Evolutionary conservation across 1,140 invertebrate genomes (phyloP).

Genomic region (Pachypsylla venusta): DNA sequence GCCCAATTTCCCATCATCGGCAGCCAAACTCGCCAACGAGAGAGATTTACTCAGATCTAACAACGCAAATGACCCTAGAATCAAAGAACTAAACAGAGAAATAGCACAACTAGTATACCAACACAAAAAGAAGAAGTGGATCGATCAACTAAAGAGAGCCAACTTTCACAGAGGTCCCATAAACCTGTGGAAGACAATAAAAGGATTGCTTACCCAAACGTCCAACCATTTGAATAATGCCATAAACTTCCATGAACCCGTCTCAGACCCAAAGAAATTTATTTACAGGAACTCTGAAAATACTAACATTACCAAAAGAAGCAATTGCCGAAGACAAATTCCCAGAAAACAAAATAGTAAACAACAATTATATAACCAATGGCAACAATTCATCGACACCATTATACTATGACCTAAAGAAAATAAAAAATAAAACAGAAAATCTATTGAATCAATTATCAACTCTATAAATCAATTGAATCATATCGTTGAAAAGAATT

Average conservation of each 20-base stretch:
- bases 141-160: background rate
- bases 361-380: no score
- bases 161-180: background rate
- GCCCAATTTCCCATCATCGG: background rate
- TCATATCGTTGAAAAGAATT: no score
- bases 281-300: no score
- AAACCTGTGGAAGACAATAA: background rate
- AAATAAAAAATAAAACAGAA: no score
- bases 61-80: background rate
- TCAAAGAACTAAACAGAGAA: background rate
- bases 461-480: no score
- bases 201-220: background rate
- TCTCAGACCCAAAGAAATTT: background rate
- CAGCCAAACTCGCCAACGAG: background rate
- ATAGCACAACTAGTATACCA: background rate
- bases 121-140: slow-evolving; percentile 1
- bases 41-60: background rate
- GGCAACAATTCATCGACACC: no score
- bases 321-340: no score
- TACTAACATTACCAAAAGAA: no score
- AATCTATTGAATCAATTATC: no score
- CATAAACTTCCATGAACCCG: background rate
- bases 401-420: no score
- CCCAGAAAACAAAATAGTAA: no score
- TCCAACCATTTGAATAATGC: background rate